Conservation (phyloP, 2,888 invertebrate genomes). For the Diarsia dahlii region DNA sequence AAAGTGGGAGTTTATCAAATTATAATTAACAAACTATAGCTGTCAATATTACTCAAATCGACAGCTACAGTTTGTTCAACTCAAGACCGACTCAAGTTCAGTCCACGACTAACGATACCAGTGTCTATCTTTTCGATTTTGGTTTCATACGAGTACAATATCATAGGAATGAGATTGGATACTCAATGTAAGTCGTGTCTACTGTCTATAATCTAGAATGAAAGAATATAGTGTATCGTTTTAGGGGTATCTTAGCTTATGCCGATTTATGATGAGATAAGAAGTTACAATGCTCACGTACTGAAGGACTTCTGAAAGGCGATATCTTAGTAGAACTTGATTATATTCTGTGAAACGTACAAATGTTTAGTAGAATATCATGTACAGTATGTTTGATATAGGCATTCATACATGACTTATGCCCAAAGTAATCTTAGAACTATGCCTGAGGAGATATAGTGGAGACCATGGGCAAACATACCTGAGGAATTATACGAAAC, state of each 20-base stretch:
- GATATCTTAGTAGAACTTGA: neutral
- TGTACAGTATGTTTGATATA: neutral
- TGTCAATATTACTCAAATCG: too few species aligned
- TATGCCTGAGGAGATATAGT: neutral
- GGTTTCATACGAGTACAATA: slow-evolving; percentile 18
- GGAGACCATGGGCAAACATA: neutral
- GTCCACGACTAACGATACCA: too few species aligned
- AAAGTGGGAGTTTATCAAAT: too few species aligned
- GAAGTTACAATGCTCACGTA: slow-evolving; percentile 10
- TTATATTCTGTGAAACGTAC: neutral
- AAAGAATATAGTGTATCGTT: slow-evolving; percentile 35
- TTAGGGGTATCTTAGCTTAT: slow-evolving; percentile 25
- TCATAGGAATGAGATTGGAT: slow-evolving; percentile 46
- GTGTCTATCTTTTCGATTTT: slow-evolving; percentile 2
- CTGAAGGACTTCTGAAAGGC: slow-evolving; percentile 4
- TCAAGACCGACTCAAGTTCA: too few species aligned
- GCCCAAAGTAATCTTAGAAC: slow-evolving; percentile 3
- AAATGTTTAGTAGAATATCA: neutral
- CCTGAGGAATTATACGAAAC: neutral
- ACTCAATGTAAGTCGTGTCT: slow-evolving; percentile 30
- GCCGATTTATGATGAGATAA: slow-evolving; percentile 5
- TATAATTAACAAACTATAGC: too few species aligned
- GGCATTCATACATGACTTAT: neutral
- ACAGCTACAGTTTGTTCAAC: too few species aligned
- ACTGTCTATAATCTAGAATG: slow-evolving; percentile 33